Conservation (phyloP, 2,797 vertebrate genomes). For the Thamnophis elegans region DNA sequence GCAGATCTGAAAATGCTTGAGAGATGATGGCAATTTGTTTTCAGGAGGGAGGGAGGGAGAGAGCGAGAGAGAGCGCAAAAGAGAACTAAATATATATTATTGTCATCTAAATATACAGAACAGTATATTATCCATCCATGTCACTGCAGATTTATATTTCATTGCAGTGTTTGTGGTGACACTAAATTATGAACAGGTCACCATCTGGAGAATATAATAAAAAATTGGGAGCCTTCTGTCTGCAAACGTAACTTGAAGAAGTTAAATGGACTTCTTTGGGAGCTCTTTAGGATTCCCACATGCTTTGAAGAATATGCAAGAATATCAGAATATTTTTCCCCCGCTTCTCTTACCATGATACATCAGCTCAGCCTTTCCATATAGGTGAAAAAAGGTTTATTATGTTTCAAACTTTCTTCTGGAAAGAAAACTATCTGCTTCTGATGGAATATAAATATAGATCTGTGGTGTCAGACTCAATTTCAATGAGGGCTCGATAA, state of each 20-base stretch:
- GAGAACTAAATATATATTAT: background rate
- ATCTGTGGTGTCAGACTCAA: too few relatives aligned
- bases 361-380: background rate
- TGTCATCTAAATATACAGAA: background rate
- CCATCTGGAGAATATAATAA: background rate
- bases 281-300: background rate
- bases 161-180: background rate
- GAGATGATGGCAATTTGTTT: background rate
- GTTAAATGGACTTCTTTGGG: background rate
- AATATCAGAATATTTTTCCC: background rate
- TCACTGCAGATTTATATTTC: background rate
- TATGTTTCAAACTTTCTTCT: background rate
- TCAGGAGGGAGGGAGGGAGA: background rate
- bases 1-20: constrained; percentile 20
- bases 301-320: background rate
- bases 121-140: background rate
- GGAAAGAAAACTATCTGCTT: background rate
- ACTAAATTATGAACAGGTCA: background rate
- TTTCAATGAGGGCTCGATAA: too few relatives aligned
- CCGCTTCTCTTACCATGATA: background rate
- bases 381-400: background rate
- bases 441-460: background rate
- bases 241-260: background rate
- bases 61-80: background rate
- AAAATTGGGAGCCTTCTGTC: background rate